phyloP scores from a whole-genome alignment of 2,797 vertebrate genomes.

The Sylvia borin region DNA sequence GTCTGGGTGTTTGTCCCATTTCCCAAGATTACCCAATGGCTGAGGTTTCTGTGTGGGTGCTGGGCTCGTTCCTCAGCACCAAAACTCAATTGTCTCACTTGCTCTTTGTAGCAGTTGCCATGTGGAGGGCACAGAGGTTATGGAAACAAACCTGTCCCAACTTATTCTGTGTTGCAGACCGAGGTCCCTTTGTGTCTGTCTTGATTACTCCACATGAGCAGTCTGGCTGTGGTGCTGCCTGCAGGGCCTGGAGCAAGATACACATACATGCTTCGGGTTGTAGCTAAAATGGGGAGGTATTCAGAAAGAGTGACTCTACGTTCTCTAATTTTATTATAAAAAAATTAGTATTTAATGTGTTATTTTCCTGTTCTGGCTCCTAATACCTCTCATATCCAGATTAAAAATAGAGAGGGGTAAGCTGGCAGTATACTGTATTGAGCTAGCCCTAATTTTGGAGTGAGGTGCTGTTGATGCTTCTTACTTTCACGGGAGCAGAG shows the following conservation, averaged over 20 bases:
- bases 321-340: not conserved
- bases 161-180: not conserved
- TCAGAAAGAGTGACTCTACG: not conserved
- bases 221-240: not conserved
- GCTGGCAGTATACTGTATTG: not conserved
- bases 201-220: not conserved
- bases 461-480: accelerated
- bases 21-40: not conserved
- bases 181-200: not conserved
- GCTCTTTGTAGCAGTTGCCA: not conserved
- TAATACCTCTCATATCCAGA: not conserved
- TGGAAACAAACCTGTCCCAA: not conserved
- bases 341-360: accelerated
- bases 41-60: not conserved
- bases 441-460: not conserved
- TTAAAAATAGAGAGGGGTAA: accelerated
- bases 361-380: not conserved
- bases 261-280: accelerated
- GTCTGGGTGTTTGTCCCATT: not conserved
- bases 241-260: not conserved
- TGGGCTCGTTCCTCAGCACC: not conserved
- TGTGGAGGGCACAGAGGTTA: not conserved
- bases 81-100: not conserved
- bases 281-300: not conserved
- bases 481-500: not conserved